Conservation (phyloP, 2,113 vertebrate species). For the Poicephalus meyeri region DNA sequence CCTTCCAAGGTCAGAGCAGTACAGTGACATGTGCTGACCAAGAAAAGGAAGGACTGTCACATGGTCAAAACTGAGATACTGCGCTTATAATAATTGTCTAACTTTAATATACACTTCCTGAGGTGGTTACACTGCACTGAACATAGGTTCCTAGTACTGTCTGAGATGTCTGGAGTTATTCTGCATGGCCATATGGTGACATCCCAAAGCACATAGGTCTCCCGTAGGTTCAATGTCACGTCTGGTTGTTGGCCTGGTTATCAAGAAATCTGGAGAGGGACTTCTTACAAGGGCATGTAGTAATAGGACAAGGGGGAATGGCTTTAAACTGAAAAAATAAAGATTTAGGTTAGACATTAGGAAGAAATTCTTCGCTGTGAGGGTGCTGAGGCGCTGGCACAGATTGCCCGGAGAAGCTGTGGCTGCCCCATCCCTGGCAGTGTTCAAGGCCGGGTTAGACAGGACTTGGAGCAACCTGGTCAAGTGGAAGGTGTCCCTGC, state of each 20-base stretch:
- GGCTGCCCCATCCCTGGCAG: not conserved
- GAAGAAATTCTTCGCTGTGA: not conserved
- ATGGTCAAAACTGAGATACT: not conserved
- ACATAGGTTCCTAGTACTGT: not conserved
- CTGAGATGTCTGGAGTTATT: not conserved
- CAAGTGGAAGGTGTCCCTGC: not conserved
- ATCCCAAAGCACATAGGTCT: not conserved
- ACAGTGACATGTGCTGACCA: not conserved
- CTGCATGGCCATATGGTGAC: not conserved
- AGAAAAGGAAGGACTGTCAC: not conserved
- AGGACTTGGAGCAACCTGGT: not conserved
- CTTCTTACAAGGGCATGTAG: not conserved
- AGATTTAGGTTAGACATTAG: not conserved
- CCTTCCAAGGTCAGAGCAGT: not conserved
- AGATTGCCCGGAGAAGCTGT: not conserved
- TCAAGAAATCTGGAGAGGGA: not conserved
- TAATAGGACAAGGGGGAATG: not conserved
- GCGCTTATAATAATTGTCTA: not conserved
- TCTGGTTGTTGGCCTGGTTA: not conserved
- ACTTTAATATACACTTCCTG: not conserved
- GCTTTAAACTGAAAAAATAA: not conserved
- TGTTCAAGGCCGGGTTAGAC: not conserved
- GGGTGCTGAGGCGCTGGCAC: not conserved
- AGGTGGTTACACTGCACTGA: not conserved
- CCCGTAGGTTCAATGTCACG: not conserved